Percentiles rank a stretch among this genome's conserved stretches.
Evolutionary conservation across 2,888 invertebrate species (phyloP).

Genomic region (Agriotes lineatus): DNA sequence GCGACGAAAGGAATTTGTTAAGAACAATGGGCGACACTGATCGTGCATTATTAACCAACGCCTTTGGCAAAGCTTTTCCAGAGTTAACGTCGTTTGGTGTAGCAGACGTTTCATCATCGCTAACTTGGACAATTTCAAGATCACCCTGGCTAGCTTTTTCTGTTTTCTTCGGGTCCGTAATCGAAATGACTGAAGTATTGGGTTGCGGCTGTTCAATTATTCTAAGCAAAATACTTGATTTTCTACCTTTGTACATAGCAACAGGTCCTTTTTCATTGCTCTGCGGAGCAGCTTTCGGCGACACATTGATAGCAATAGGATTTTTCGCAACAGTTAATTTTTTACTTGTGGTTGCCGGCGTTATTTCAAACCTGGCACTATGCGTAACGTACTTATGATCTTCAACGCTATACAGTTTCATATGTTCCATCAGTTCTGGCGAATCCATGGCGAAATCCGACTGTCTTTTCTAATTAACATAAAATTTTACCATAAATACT

Average conservation of each 20-base stretch:
- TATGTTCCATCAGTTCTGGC: background rate
- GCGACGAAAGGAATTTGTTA: slow-evolving; percentile 4
- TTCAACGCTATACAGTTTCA: slow-evolving; percentile 6
- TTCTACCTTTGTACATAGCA: background rate
- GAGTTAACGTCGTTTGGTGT: background rate
- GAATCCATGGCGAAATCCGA: background rate
- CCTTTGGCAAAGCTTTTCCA: background rate
- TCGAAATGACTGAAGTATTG: background rate
- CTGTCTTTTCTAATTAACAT: slow-evolving; percentile 6
- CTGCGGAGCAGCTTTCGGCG: background rate
- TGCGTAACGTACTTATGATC: slow-evolving; percentile 6
- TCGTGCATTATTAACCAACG: background rate
- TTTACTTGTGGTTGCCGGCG: background rate
- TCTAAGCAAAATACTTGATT: background rate
- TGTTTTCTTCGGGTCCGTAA: background rate
- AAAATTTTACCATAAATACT: no score
- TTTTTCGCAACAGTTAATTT: background rate
- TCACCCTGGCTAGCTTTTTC: background rate
- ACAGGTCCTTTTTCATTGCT: background rate
- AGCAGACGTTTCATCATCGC: slow-evolving; percentile 4
- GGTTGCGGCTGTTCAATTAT: slow-evolving; percentile 1
- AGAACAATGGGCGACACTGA: slow-evolving; percentile 18
- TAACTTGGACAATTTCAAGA: slow-evolving; percentile 8
- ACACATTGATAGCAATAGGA: background rate
- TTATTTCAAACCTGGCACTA: background rate